These are phyloP conservation scores for Pseudomugil gertrudae DNA, from an alignment of 2,797 vertebrate species.

Conservation along the genomic window DNA sequence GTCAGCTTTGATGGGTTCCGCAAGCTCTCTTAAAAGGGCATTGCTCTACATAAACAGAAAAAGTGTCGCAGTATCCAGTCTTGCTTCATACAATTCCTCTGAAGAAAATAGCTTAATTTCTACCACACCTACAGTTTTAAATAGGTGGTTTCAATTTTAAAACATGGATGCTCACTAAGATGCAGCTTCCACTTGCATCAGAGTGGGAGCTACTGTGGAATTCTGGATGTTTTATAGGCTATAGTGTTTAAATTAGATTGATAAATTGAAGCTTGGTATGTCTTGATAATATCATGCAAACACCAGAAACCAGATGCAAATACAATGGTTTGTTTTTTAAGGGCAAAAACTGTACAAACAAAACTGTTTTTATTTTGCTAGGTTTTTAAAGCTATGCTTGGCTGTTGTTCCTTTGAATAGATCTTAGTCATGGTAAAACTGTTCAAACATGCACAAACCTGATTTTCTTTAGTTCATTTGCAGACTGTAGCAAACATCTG, in stretches of 20 bases:
- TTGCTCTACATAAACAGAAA: not conserved
- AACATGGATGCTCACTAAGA: not conserved
- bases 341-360: not conserved
- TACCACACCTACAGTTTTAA: not conserved
- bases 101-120: not conserved
- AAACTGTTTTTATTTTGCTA: not conserved
- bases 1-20: not conserved
- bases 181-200: not conserved
- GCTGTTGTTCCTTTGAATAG: not conserved
- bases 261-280: not conserved
- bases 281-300: not conserved
- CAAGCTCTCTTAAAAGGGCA: not conserved
- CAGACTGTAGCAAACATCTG: not conserved
- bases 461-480: not conserved
- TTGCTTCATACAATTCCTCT: not conserved
- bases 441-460: not conserved
- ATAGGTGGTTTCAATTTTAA: not conserved
- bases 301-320: not conserved
- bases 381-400: not conserved
- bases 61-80: not conserved
- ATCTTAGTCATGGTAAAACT: not conserved
- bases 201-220: not conserved
- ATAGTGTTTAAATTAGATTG: not conserved
- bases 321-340: not conserved
- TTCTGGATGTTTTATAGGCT: not conserved